Conservation (phyloP, 2,797 vertebrate species). For the Neosilurus mollespiculum region DNA sequence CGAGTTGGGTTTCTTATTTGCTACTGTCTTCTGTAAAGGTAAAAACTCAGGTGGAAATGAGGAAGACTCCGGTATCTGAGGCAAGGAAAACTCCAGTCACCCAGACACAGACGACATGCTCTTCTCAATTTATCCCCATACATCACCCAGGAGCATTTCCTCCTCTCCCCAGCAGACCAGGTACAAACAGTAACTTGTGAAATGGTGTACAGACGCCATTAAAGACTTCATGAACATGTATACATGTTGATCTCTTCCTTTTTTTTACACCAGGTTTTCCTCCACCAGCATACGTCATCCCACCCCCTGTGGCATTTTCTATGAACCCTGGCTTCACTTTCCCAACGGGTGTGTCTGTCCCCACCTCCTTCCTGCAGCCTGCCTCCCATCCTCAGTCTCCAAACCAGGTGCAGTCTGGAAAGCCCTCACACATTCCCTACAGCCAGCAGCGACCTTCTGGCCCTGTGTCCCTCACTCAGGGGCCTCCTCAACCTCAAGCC, state of each 20-base stretch:
- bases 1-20: not conserved
- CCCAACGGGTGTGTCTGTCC: slow-evolving; percentile 87
- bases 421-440: slow-evolving; percentile 97
- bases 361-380: slow-evolving; percentile 88
- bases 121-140: slow-evolving; percentile 96
- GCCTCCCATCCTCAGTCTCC: slow-evolving; percentile 84
- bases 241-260: not conserved
- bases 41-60: slow-evolving; percentile 87
- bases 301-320: slow-evolving; percentile 91
- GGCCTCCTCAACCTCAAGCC: slow-evolving; percentile 67
- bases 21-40: slow-evolving; percentile 72
- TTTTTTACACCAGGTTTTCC: slow-evolving; percentile 81
- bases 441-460: slow-evolving; percentile 96
- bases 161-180: slow-evolving; percentile 90
- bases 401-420: slow-evolving; percentile 85
- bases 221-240: not conserved
- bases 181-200: slow-evolving; percentile 63
- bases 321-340: slow-evolving; percentile 94
- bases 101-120: slow-evolving; percentile 85
- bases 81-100: slow-evolving; percentile 90
- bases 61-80: slow-evolving; percentile 94
- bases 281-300: slow-evolving; percentile 90
- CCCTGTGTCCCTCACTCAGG: slow-evolving; percentile 79
- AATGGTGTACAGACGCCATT: not conserved
- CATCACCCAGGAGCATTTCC: slow-evolving; percentile 96